Conservation (phyloP, 2,888 invertebrate genomes). For the Cheilosia grossa region DNA sequence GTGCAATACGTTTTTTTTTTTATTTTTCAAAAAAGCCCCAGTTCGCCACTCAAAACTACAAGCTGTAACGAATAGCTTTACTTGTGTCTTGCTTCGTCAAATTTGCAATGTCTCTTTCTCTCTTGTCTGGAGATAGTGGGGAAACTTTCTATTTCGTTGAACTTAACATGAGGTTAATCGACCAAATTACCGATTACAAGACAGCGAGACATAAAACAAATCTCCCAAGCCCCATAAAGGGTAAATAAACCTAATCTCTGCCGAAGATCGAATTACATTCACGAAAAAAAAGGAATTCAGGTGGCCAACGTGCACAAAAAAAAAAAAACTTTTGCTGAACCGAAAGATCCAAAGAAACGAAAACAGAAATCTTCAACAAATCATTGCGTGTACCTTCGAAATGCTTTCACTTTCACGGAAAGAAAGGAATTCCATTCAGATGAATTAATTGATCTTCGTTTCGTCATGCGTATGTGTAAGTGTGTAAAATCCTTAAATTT, state of each 20-base stretch:
- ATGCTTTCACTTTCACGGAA: conserved; percentile 71
- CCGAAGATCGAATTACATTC: neutral
- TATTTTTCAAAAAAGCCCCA: neutral
- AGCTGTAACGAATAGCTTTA: conserved; percentile 55
- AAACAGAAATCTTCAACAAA: conserved; percentile 1
- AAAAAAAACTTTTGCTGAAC: neutral
- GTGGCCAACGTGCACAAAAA: neutral
- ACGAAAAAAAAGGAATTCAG: conserved; percentile 20
- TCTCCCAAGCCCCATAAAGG: neutral
- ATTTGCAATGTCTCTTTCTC: conserved; percentile 18
- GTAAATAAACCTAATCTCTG: conserved; percentile 1
- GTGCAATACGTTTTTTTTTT: neutral
- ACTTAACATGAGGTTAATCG: conserved; percentile 61
- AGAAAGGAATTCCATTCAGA: conserved; percentile 47
- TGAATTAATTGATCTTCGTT: conserved; percentile 30
- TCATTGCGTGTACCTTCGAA: conserved; percentile 62
- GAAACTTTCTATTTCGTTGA: conserved; percentile 74
- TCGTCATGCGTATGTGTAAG: neutral
- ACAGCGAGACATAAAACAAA: conserved; percentile 1
- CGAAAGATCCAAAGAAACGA: conserved; percentile 7
- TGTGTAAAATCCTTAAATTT: neutral
- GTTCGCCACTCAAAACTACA: conserved; percentile 30
- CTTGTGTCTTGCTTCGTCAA: conserved; percentile 14
- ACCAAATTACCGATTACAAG: conserved; percentile 45
- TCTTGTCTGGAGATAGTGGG: neutral